Percentiles rank a stretch among this genome's conserved stretches.
phyloP scores from a whole-genome alignment of 1,140 invertebrate species.

The Archegozetes longisetosus region DNA sequence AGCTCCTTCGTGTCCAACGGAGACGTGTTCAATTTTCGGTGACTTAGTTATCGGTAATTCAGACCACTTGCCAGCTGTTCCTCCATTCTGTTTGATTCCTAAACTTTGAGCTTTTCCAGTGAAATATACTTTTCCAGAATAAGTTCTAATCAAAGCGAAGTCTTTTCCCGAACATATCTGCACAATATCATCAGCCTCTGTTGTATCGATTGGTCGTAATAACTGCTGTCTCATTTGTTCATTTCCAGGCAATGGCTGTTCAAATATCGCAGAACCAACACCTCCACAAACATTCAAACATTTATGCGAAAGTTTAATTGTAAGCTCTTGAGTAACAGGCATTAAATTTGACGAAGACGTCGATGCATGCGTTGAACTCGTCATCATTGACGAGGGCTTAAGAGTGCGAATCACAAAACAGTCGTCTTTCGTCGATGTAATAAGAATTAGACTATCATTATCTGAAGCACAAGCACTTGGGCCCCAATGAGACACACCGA shows the following conservation, averaged over 20 bases:
- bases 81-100: conserved; percentile 47
- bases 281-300: conserved; percentile 1
- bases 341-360: conserved; percentile 24
- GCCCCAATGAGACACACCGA: conserved; percentile 36
- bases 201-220: not conserved
- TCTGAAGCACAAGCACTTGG: conserved; percentile 51
- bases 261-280: not conserved
- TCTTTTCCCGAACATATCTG: conserved; percentile 59
- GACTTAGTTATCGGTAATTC: conserved; percentile 58
- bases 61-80: conserved; percentile 46
- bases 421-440: conserved; percentile 61
- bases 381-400: conserved; percentile 41
- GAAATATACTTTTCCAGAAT: conserved; percentile 55
- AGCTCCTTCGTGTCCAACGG: conserved; percentile 79
- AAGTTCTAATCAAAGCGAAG: conserved; percentile 58
- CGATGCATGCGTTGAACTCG: not conserved
- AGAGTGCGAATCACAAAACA: conserved; percentile 61
- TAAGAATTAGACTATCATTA: conserved; percentile 61
- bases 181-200: conserved; percentile 44
- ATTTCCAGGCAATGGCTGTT: conserved; percentile 29
- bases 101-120: conserved; percentile 55
- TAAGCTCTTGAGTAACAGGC: conserved; percentile 42
- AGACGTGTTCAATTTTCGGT: conserved; percentile 54
- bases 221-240: conserved; percentile 1
- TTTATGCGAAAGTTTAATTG: conserved; percentile 45